Conservation (phyloP, 2,797 vertebrate species). For the Pelodytes ibericus region DNA sequence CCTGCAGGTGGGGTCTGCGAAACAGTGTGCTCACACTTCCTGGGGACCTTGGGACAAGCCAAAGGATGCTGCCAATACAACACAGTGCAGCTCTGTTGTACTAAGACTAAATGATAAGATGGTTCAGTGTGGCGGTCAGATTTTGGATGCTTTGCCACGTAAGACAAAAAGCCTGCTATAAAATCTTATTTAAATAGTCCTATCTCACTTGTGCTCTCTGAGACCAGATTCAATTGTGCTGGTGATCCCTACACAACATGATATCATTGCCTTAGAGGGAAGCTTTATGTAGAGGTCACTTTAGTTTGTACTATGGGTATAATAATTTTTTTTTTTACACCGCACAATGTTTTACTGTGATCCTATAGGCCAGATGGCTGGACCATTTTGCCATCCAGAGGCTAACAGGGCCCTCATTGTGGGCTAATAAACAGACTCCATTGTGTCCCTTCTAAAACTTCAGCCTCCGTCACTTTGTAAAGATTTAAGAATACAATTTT, state of each 20-base stretch:
- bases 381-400: constrained; percentile 76
- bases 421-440: constrained; percentile 74
- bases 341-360: constrained; percentile 84
- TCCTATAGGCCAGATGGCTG: constrained; percentile 81
- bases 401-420: constrained; percentile 76
- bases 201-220: constrained; percentile 79
- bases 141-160: constrained; percentile 73
- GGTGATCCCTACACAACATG: constrained; percentile 77
- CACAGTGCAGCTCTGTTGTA: constrained; percentile 74
- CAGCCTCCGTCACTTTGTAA: constrained; percentile 74
- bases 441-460: constrained; percentile 78
- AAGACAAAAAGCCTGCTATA: constrained; percentile 81
- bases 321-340: constrained; percentile 80
- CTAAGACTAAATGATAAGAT: constrained; percentile 77
- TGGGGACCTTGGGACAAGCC: constrained; percentile 67
- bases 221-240: constrained; percentile 83
- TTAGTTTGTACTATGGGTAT: constrained; percentile 79
- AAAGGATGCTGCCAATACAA: constrained; percentile 68
- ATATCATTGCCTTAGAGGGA: constrained; percentile 84
- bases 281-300: constrained; percentile 80
- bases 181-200: constrained; percentile 77
- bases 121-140: constrained; percentile 78
- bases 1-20: constrained; percentile 72
- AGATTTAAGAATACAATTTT: constrained; percentile 77
- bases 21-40: constrained; percentile 70